Evolutionary conservation across 2,797 vertebrate genomes (phyloP).

Genomic region (Galagoides demidoff): DNA sequence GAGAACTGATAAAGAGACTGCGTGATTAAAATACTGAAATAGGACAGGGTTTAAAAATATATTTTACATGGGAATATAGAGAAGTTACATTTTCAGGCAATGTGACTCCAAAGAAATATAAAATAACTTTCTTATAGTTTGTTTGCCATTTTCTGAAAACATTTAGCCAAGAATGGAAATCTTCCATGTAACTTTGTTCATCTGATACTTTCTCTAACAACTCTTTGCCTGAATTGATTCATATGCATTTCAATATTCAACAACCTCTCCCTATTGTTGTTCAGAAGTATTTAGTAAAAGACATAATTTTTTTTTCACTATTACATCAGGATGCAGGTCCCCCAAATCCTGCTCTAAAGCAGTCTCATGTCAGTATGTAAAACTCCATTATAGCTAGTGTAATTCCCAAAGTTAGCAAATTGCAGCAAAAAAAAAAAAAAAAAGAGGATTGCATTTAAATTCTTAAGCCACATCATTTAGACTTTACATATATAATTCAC

Average conservation of each 20-base stretch:
- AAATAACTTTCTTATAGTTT: not conserved
- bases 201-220: not conserved
- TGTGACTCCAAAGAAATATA: not conserved
- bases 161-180: conserved; percentile 36
- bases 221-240: not conserved
- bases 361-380: not conserved
- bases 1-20: not conserved
- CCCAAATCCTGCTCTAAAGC: not conserved
- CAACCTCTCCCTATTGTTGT: not conserved
- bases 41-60: not conserved
- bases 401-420: not conserved
- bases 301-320: not conserved
- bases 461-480: not conserved
- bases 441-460: not conserved
- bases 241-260: not conserved
- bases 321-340: not conserved
- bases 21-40: conserved; percentile 39
- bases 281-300: conserved; percentile 20
- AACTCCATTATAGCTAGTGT: not conserved
- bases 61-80: not conserved
- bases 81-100: not conserved
- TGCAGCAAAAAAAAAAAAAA: not conserved
- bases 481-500: conserved; percentile 52
- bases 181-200: conserved; percentile 3
- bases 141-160: not conserved